Evolutionary conservation across 2,113 vertebrate genomes (phyloP).

Genomic region (Pogona vitticeps): DNA sequence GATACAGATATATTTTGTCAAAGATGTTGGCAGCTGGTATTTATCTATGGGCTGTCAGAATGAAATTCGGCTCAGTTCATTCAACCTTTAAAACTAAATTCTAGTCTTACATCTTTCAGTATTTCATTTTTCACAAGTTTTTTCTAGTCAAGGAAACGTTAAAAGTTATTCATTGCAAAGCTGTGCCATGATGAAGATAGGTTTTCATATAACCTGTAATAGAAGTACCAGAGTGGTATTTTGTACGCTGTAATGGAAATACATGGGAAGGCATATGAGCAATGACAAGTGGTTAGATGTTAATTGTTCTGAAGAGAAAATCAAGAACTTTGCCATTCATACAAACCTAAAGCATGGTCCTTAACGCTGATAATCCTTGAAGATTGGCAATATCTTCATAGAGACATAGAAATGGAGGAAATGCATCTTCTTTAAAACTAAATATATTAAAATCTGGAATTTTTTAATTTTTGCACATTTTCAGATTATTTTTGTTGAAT

Average conservation of each 20-base stretch:
- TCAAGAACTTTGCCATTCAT: neutral
- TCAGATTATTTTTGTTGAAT: neutral
- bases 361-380: neutral
- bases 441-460: neutral
- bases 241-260: slow-evolving; percentile 12
- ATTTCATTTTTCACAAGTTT: slow-evolving; percentile 46
- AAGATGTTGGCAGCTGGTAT: slow-evolving; percentile 29
- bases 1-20: neutral
- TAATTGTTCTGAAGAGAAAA: slow-evolving; percentile 1
- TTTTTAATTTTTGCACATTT: neutral
- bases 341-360: neutral
- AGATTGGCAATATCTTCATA: slow-evolving; percentile 7
- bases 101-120: slow-evolving; percentile 8
- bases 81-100: slow-evolving; percentile 35
- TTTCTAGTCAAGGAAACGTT: slow-evolving; percentile 17
- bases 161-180: slow-evolving; percentile 16
- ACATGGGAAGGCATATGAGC: neutral
- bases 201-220: slow-evolving; percentile 23
- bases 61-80: slow-evolving; percentile 33
- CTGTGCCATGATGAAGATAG: neutral
- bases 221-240: neutral
- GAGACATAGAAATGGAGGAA: neutral
- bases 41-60: slow-evolving; percentile 21
- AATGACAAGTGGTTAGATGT: neutral
- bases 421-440: neutral